Evolutionary conservation across 1,140 invertebrate genomes (phyloP), one percentile per base, ranked within the genome.

Genomic region (Geopemphigus sp.): DNA sequence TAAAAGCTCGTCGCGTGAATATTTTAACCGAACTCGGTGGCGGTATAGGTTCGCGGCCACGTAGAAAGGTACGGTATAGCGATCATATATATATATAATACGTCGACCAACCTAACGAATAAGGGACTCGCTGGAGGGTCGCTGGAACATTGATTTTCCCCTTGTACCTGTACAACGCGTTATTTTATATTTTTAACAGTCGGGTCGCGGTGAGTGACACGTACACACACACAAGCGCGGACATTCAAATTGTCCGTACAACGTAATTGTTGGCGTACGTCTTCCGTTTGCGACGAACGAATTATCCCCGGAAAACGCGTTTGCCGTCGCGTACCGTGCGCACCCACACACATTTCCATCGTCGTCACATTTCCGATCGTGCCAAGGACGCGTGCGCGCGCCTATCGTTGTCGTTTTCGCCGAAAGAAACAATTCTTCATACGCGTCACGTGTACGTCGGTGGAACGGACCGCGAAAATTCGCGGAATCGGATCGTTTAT

Each of bases 111-210:
- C n/a, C n/a, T n/a, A 53, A 53, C 24, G 1, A 29, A 17, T 70
- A 72, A 19, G 14, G 47, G 24, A 72, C 68, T 72, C 6, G 17
- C 68, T 72, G 68, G 68, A 72, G 68, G 68, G 47, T 72, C 68
- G 68, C 68, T 72, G 68, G 68, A 72, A 72, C 68, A 72, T 72
- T 72, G 68, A 72, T 72, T 72, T 72, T 72, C 15, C 68, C 68
- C 68, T 72, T 72, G 6, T 19, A n/a, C 19, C 5, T n/a, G 8
- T 6, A 14, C 32, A 29, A 32, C 19, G 26, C 5, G 26, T 61
- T 59, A 17, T 61, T 59, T 54, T 54, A 14, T 59, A 26, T 61
- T 39, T 39, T 39, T 39, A 39, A 39, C 32, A 39, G 5, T 29
- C 22, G 1, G 5, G 26, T 8, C 32, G n/a, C n/a, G 0, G 26